phyloP scores from a whole-genome alignment of 2,113 vertebrate species.

The Spheniscus mendiculus region DNA sequence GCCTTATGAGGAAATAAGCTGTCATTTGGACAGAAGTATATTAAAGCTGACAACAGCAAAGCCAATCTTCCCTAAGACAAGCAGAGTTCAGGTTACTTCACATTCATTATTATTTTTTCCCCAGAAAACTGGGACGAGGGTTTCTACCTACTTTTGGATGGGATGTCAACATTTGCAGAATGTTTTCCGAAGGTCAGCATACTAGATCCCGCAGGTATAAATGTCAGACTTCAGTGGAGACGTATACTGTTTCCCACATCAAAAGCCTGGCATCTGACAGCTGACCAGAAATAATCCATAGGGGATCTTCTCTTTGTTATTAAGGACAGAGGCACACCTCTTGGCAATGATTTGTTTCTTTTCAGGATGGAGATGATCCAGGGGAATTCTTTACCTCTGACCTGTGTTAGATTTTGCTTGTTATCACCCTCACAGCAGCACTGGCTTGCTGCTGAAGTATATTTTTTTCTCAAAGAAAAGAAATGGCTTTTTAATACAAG shows the following conservation, averaged over 20 bases:
- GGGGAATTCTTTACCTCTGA: constrained; percentile 42
- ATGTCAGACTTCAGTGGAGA: constrained; percentile 47
- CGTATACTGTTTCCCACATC: constrained; percentile 55
- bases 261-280: constrained; percentile 65
- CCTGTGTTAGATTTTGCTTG: constrained; percentile 24
- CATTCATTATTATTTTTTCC: constrained; percentile 63
- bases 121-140: constrained; percentile 54
- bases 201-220: constrained; percentile 64
- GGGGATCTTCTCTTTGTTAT: constrained; percentile 46
- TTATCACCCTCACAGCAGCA: constrained; percentile 24
- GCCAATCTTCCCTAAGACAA: constrained; percentile 72
- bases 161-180: constrained; percentile 72
- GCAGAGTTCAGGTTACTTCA: constrained; percentile 77
- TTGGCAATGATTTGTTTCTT: constrained; percentile 38
- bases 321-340: constrained; percentile 42
- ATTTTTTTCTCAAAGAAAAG: background rate
- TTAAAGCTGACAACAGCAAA: constrained; percentile 76
- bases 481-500: background rate
- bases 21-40: constrained; percentile 72
- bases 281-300: constrained; percentile 64
- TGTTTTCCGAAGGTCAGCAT: constrained; percentile 60
- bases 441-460: background rate
- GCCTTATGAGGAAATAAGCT: constrained; percentile 67
- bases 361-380: constrained; percentile 48
- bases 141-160: constrained; percentile 68